Conservation (phyloP, 1,140 invertebrate species). For the Stegodyphus dumicola region DNA sequence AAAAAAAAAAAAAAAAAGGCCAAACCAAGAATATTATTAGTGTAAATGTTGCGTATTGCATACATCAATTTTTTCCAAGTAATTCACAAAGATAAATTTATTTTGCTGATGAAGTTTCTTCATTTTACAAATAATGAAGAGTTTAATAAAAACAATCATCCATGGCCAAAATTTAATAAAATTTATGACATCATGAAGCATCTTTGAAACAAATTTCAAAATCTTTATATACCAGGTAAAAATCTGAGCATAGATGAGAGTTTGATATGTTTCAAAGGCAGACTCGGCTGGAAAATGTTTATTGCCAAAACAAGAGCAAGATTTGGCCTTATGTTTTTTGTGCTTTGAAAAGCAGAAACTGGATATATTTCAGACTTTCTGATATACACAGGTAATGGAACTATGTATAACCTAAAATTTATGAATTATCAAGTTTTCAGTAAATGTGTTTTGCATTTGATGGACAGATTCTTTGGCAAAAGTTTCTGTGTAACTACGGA, state of each 20-base stretch:
- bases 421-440: too few relatives aligned
- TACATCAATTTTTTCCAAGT: background rate
- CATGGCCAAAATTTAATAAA: slow-evolving; percentile 14
- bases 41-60: background rate
- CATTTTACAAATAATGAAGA: slow-evolving; percentile 33
- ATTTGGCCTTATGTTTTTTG: background rate
- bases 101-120: slow-evolving; percentile 20
- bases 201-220: slow-evolving; percentile 5
- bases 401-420: too few relatives aligned
- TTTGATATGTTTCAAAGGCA: background rate
- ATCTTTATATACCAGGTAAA: background rate
- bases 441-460: too few relatives aligned
- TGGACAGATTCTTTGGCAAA: too few relatives aligned
- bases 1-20: slow-evolving; percentile 30
- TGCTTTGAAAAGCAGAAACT: background rate
- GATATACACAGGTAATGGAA: too few relatives aligned
- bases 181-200: background rate
- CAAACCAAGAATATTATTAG: background rate
- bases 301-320: too few relatives aligned
- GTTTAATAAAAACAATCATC: slow-evolving; percentile 12
- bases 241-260: background rate
- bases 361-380: too few relatives aligned
- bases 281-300: too few relatives aligned
- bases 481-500: background rate
- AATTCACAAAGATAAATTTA: background rate